Percentiles rank a stretch among this genome's conserved stretches.
Evolutionary conservation across 1,140 invertebrate genomes (phyloP).

Genomic region (Philopotamus ludificatus): DNA sequence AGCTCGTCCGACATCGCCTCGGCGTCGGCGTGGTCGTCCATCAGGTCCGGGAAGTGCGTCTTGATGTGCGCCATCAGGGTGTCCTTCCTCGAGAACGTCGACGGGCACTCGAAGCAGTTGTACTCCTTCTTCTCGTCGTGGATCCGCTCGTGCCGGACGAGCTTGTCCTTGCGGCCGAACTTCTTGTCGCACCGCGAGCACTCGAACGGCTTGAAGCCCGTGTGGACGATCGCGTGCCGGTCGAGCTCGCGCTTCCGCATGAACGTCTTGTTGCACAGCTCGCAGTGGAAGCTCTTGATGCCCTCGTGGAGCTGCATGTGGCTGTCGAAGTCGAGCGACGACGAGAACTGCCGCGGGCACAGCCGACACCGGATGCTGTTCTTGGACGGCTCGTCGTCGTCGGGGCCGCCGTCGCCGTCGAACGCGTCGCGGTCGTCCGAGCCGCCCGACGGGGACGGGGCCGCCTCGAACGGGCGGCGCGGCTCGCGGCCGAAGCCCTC

Average conservation of each 20-base stretch:
- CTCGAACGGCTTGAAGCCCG: conserved; percentile 61
- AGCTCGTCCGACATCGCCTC: conserved; percentile 10
- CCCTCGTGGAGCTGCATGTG: conserved; percentile 54
- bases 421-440: conserved; percentile 7
- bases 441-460: conserved; percentile 6
- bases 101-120: conserved; percentile 58
- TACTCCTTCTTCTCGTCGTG: conserved; percentile 59
- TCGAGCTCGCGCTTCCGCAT: conserved; percentile 64
- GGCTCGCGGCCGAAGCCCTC: conserved; percentile 52
- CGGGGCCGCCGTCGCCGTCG: conserved; percentile 7
- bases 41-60: conserved; percentile 51
- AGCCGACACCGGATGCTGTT: conserved; percentile 55
- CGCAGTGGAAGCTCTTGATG: conserved; percentile 55
- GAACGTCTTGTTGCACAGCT: conserved; percentile 64
- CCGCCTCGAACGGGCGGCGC: conserved; percentile 17
- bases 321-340: conserved; percentile 51
- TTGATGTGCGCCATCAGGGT: conserved; percentile 59
- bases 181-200: conserved; percentile 63
- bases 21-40: conserved; percentile 41
- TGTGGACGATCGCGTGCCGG: conserved; percentile 61
- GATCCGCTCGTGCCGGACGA: conserved; percentile 63
- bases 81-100: conserved; percentile 57
- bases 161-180: conserved; percentile 66
- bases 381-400: conserved; percentile 42
- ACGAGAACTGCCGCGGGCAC: conserved; percentile 57